phyloP scores from a whole-genome alignment of 2,888 invertebrate genomes.

The Thecocarcelia acutangulata region DNA sequence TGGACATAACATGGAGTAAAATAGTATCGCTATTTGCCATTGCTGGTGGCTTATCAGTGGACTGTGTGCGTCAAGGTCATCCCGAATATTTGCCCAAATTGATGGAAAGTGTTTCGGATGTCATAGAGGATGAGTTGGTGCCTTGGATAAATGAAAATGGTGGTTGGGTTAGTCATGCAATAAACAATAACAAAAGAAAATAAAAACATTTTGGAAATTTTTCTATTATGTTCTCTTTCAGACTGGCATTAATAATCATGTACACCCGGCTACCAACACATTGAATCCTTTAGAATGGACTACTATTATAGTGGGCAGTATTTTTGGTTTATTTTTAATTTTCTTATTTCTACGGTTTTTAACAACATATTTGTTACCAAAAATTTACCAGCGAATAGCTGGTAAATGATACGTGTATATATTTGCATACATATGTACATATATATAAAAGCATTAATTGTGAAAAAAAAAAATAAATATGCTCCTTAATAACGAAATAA shows the following conservation, averaged over 20 bases:
- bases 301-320: constrained; percentile 77
- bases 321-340: constrained; percentile 78
- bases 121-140: constrained; percentile 86
- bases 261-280: constrained; percentile 77
- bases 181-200: not conserved
- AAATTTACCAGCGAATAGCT: constrained; percentile 75
- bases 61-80: constrained; percentile 88
- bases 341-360: constrained; percentile 78
- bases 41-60: constrained; percentile 91
- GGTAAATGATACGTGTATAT: constrained; percentile 46
- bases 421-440: not conserved
- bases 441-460: no score
- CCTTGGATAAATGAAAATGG: constrained; percentile 92
- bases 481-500: not conserved
- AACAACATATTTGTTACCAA: constrained; percentile 75
- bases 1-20: constrained; percentile 91
- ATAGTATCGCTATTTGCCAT: constrained; percentile 90
- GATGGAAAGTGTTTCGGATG: constrained; percentile 88
- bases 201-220: not conserved
- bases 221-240: constrained; percentile 60
- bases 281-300: constrained; percentile 80
- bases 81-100: constrained; percentile 90
- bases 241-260: constrained; percentile 80
- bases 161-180: constrained; percentile 90
- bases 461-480: not conserved